Evolutionary conservation across 2,888 invertebrate genomes (phyloP).

Genomic region (Dicyrtomina minuta): DNA sequence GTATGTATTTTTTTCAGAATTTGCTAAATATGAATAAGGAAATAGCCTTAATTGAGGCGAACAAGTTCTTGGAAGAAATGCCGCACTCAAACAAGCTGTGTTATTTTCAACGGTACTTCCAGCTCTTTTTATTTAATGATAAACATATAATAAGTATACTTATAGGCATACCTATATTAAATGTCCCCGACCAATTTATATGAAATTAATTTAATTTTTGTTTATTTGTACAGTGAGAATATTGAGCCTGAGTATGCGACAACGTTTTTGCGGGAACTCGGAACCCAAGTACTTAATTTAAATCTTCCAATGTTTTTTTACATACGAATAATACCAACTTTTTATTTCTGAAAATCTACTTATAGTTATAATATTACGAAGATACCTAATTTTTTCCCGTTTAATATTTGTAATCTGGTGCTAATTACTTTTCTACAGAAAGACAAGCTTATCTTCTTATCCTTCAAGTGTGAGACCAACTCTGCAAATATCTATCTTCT

Average conservation of each 20-base stretch:
- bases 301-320: neutral
- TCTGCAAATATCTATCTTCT: conserved; percentile 21
- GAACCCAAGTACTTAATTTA: conserved; percentile 57
- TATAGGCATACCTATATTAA: too few species aligned
- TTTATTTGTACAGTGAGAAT: conserved; percentile 69
- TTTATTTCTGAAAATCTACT: too few species aligned
- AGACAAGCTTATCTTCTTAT: conserved; percentile 2
- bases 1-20: conserved; percentile 56
- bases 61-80: conserved; percentile 59
- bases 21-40: conserved; percentile 68
- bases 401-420: too few species aligned
- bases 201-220: too few species aligned
- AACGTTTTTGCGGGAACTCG: conserved; percentile 67
- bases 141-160: neutral
- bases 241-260: conserved; percentile 77
- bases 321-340: too few species aligned
- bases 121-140: conserved; percentile 30
- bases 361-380: too few species aligned
- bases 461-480: conserved; percentile 9
- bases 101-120: conserved; percentile 24
- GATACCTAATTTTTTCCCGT: too few species aligned
- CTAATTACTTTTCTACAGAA: conserved; percentile 5
- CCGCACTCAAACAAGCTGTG: neutral
- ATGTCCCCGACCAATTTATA: too few species aligned
- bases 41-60: conserved; percentile 68